Evolutionary conservation across 2,113 vertebrate genomes (phyloP), one percentile per base, ranked within the genome.

Genomic region (Sebastes fasciatus): DNA sequence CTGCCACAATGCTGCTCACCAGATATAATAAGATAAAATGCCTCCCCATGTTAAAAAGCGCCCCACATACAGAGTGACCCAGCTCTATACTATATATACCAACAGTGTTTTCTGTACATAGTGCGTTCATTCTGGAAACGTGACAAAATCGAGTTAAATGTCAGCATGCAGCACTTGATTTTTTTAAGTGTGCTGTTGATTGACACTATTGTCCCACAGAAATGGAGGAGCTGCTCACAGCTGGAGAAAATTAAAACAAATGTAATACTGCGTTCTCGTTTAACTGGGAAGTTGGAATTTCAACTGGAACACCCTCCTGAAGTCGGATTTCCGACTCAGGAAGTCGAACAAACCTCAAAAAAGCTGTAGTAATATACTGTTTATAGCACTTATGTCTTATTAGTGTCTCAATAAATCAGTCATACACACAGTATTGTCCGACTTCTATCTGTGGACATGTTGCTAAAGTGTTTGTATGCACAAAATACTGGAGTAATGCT

Each of bases 1-100:
- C 74, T 80, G 70, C 67, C 77, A 77, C 84, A 74, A 64, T 80
- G 84, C 82, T 74, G 75, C 84, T 84, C 55, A 64, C 49, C 71
- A 79, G 82, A 69, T 79, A 66, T 77, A 89, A 73, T 77, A 62
- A 79, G 74, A 84, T 83, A 77, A 34, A 88, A 74, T 75, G 40
- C 49, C 48, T 57, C 34, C 13, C 14, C 3, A 14, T 71, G 64
- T 71, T 73, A 68, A 72, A 65, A 57, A 34, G 6, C 5, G 19
- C 46, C 14, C 19, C 16, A 51, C 2, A 54, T 51, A 52, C 17
- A n/a, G 45, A 17, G 17, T 49, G 40, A 12, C 34, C 7, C 8
- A 52, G 43, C 58, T 23, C 48, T 11, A 21, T n/a, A 45, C 62
- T 43, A 58, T 34, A 3, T 13, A 55, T 23, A 58, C 8, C 11